Conservation (phyloP, 1,140 invertebrate genomes). For the Dendrolimus kikuchii region DNA sequence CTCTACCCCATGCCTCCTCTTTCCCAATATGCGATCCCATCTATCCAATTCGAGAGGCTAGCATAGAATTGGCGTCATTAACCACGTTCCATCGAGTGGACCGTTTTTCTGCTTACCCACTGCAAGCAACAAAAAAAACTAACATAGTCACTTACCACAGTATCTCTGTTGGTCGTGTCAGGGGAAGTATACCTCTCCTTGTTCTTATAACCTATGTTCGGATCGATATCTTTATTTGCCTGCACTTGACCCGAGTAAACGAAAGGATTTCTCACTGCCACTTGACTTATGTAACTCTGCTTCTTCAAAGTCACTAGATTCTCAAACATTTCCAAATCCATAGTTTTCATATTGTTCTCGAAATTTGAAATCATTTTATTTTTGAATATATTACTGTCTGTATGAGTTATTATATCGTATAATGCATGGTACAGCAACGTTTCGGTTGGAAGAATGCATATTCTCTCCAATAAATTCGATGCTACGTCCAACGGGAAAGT, state of each 20-base stretch:
- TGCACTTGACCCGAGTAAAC: neutral
- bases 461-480: slow-evolving; percentile 35
- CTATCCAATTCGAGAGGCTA: no score
- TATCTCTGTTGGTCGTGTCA: slow-evolving; percentile 41
- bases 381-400: slow-evolving; percentile 31
- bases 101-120: slow-evolving; percentile 3
- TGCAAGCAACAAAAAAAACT: slow-evolving; percentile 5
- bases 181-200: slow-evolving; percentile 37
- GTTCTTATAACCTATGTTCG: neutral
- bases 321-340: slow-evolving; percentile 21
- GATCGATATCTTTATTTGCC: slow-evolving; percentile 1
- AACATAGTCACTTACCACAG: slow-evolving; percentile 29
- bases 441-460: slow-evolving; percentile 47
- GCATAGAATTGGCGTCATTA: no score
- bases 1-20: no score
- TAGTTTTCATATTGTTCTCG: slow-evolving; percentile 23
- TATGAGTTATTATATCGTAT: slow-evolving; percentile 35
- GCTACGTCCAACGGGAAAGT: slow-evolving; percentile 29
- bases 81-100: no score
- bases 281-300: neutral
- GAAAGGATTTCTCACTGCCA: slow-evolving; percentile 2
- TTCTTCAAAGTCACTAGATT: slow-evolving; percentile 24
- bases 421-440: slow-evolving; percentile 24
- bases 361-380: slow-evolving; percentile 34
- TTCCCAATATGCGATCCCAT: no score